Conservation (phyloP, 2,888 invertebrate species). For the Cyaniris semiargus region DNA sequence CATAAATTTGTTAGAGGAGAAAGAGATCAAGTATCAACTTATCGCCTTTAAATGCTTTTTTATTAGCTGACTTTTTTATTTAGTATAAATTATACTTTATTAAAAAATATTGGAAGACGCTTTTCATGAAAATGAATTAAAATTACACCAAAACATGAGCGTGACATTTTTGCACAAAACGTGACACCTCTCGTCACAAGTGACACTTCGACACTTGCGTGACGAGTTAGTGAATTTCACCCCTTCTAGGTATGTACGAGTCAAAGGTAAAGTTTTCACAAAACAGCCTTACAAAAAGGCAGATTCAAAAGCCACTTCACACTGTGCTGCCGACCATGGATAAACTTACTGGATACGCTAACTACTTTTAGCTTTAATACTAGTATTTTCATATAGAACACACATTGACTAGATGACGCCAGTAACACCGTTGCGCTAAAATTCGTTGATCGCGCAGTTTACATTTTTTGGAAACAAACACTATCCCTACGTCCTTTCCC, state of each 20-base stretch:
- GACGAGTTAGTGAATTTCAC: constrained; percentile 10
- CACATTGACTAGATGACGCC: background rate
- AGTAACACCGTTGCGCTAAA: background rate
- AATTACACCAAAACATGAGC: background rate
- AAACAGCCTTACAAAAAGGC: constrained; percentile 25
- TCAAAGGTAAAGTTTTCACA: constrained; percentile 22
- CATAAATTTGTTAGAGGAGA: no score
- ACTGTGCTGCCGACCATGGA: background rate
- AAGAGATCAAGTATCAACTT: no score
- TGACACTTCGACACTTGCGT: constrained; percentile 29
- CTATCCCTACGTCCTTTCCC: no score
- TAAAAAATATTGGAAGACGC: background rate
- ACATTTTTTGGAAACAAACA: no score
- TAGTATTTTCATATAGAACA: background rate
- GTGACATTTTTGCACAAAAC: constrained; percentile 18
- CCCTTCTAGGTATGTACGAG: background rate
- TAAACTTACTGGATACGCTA: background rate
- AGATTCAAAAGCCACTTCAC: constrained; percentile 29
- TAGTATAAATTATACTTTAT: background rate
- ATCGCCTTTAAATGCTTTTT: background rate
- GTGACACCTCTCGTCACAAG: constrained; percentile 2
- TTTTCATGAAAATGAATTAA: background rate
- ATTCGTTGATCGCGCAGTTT: no score
- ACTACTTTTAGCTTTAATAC: background rate
- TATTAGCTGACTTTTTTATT: background rate